Evolutionary conservation across 2,888 invertebrate genomes (phyloP).

Genomic region (Frankliniella fusca): DNA sequence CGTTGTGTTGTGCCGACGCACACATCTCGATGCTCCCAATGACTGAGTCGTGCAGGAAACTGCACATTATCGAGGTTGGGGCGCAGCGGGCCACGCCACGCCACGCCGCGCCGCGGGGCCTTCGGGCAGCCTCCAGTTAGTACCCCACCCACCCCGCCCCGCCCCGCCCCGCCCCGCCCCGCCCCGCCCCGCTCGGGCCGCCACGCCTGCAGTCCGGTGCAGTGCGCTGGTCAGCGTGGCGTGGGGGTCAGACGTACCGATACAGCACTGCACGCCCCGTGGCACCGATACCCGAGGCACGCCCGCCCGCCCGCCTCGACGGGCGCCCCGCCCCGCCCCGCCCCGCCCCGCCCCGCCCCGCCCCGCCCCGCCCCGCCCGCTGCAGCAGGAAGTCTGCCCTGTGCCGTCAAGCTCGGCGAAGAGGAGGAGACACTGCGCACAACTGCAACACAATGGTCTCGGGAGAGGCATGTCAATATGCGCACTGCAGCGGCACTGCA

Average conservation of each 20-base stretch:
- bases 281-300: neutral
- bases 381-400: too few relatives aligned
- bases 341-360: too few relatives aligned
- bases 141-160: neutral
- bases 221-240: neutral
- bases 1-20: too few relatives aligned
- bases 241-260: neutral
- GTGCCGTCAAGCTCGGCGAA: too few relatives aligned
- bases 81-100: neutral
- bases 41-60: slow-evolving; percentile 21
- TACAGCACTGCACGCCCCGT: neutral
- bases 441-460: too few relatives aligned
- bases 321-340: too few relatives aligned
- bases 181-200: neutral
- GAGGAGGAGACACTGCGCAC: too few relatives aligned
- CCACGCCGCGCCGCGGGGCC: neutral
- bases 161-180: neutral
- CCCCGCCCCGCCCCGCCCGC: too few relatives aligned
- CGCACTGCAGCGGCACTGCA: too few relatives aligned
- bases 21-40: slow-evolving; percentile 1
- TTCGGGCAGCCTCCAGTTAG: neutral
- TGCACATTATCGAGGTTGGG: slow-evolving; percentile 16
- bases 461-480: too few relatives aligned
- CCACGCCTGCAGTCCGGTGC: neutral
- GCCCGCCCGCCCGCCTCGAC: neutral